Percentiles rank a stretch among this genome's conserved stretches.
Conservation (phyloP, 2,888 invertebrate species). For the Dyspetes luteomarginatus region DNA sequence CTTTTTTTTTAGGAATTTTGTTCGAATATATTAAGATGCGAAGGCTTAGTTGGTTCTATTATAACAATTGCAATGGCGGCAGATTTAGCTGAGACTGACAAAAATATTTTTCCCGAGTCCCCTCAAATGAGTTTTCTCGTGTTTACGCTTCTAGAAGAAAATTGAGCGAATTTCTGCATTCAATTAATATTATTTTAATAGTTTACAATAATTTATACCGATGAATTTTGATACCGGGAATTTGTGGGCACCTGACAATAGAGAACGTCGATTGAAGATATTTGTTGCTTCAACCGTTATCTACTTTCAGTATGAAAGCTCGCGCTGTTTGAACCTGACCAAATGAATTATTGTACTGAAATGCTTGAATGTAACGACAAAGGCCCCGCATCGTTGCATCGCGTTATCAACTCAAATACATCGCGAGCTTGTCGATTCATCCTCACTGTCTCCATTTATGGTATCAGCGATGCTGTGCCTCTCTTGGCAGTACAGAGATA, state of each 20-base stretch:
- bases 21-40: too few relatives aligned
- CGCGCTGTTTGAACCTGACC: constrained; percentile 37
- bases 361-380: constrained; percentile 48
- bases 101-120: too few relatives aligned
- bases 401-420: constrained; percentile 45
- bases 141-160: background rate
- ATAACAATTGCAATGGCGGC: too few relatives aligned
- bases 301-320: constrained; percentile 48
- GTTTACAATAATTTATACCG: background rate
- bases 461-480: constrained; percentile 14
- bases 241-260: background rate
- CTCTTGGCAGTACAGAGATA: constrained; percentile 22
- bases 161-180: background rate
- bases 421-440: constrained; percentile 20
- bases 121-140: too few relatives aligned
- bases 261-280: constrained; percentile 31
- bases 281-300: constrained; percentile 52
- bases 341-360: constrained; percentile 60
- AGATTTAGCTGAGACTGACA: too few relatives aligned
- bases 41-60: background rate
- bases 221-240: constrained; percentile 14
- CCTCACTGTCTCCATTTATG: background rate
- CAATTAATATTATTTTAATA: constrained; percentile 1
- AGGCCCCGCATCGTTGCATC: constrained; percentile 54
- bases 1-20: too few relatives aligned